Percentiles rank a stretch among this genome's conserved stretches.
phyloP scores from a whole-genome alignment of 2,888 invertebrate genomes.

The Seira musarum region DNA sequence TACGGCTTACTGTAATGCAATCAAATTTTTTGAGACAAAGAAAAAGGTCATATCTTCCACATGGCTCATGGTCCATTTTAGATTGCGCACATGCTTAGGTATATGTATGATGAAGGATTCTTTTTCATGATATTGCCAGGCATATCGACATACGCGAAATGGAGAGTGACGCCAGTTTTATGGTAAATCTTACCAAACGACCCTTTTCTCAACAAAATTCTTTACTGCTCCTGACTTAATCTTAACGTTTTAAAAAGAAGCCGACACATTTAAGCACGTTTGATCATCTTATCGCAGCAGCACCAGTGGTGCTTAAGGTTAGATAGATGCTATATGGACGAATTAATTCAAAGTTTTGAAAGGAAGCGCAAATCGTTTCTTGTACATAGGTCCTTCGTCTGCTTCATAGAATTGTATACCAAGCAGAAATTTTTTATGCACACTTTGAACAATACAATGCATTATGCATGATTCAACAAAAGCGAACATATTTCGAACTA shows the following conservation, averaged over 20 bases:
- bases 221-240: too few species aligned
- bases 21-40: background rate
- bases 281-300: background rate
- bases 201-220: too few species aligned
- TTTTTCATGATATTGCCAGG: background rate
- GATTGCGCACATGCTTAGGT: background rate
- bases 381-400: background rate
- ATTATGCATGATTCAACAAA: constrained; percentile 34
- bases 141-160: background rate
- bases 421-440: background rate
- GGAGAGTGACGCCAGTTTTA: background rate
- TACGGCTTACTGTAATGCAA: background rate
- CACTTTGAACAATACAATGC: constrained; percentile 26
- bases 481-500: background rate
- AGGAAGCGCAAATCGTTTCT: background rate
- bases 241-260: too few species aligned
- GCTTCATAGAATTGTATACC: background rate
- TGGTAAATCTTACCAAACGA: background rate
- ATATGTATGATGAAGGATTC: background rate
- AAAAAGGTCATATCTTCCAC: background rate
- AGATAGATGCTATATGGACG: background rate
- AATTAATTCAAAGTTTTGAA: background rate
- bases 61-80: constrained; percentile 10
- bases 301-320: background rate
- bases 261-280: too few species aligned